Percentiles rank a stretch among this genome's conserved stretches.
Conservation (phyloP, 1,140 invertebrate species). For the Pseudomyrmex dendroicus region DNA sequence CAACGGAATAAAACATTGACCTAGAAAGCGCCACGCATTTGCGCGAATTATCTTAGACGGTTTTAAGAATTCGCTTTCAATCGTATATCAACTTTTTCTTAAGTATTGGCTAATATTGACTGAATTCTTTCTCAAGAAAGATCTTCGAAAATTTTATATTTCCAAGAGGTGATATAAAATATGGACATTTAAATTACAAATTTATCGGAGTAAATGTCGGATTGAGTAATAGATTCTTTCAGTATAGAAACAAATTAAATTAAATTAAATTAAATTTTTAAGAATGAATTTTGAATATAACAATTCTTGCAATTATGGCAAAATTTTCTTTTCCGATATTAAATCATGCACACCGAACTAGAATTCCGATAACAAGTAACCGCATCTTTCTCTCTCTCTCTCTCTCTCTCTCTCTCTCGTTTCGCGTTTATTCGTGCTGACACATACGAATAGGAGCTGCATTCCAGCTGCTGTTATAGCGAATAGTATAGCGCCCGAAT, state of each 20-base stretch:
- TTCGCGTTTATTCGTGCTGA: conserved; percentile 12
- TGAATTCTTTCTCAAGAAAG: not conserved
- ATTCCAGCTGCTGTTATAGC: not conserved
- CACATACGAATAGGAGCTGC: not conserved
- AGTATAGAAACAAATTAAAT: not conserved
- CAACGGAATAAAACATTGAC: conserved; percentile 31
- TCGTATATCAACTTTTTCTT: not conserved
- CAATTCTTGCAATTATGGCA: not conserved
- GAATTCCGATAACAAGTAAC: not conserved
- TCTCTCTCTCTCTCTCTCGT: too few relatives aligned
- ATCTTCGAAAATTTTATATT: not conserved
- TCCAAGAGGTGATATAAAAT: not conserved
- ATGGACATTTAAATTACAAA: not conserved
- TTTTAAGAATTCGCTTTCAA: conserved; percentile 7
- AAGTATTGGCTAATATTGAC: not conserved
- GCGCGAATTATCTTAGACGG: not conserved
- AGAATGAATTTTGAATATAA: not conserved
- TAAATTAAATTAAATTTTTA: too few relatives aligned
- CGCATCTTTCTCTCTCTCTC: not conserved
- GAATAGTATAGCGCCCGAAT: conserved; percentile 26
- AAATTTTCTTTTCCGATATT: conserved; percentile 17
- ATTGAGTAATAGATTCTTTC: not conserved
- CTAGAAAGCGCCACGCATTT: conserved; percentile 26
- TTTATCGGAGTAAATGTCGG: not conserved
- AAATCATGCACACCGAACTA: conserved; percentile 2